Base-by-base conservation (phyloP, 2,888 invertebrate species). In the Lasioglossum vierecki region DNA sequence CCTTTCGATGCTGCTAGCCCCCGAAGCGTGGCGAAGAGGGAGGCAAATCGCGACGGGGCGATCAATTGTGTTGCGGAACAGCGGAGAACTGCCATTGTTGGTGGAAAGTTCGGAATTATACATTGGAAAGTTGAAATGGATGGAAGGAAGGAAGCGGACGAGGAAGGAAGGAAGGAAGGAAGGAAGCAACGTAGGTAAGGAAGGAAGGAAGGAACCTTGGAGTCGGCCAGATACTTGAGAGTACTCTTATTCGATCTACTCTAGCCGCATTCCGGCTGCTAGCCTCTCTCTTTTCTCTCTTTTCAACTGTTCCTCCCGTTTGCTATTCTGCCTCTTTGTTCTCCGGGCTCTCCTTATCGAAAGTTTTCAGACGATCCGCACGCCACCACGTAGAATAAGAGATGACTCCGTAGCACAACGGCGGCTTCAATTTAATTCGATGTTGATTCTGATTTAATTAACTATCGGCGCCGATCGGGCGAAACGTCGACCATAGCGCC, bases 11-110 rank as follows among this genome's bases (percentile, higher is more conserved):
- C 68, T 80, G 63, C 68, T 88, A 73, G 68, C 41, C 68, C 81
- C 60, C 44, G 73, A 53, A 80, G 80, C 72, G 74, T 71, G 82
- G 75, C 75, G 77, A 83, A 72, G 75, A 39, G 82, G 76, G 79
- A 66, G 84, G 85, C 79, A 84, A 87, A 90, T 90, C 89, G 88
- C 86, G 85, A 89, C 90, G 89, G 89, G 86, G 90, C 92, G 92
- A 93, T 93, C 93, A 93, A 93, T 93, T 93, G 92, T 93, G 91
- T 93, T 92, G 91, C 89, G 90, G 91, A 93, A 93, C 92, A 92
- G 91, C 91, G 90, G 91, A 87, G 91, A 92, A 92, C 91, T 92
- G 90, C 91, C 91, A 93, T 93, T 93, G 93, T 93, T 91, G 92
- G 90, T 87, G 85, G 91, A 92, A 93, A 93, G 92, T 93, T 92